Evolutionary conservation across 2,888 invertebrate genomes (phyloP).

Genomic region (Furcula furcula): DNA sequence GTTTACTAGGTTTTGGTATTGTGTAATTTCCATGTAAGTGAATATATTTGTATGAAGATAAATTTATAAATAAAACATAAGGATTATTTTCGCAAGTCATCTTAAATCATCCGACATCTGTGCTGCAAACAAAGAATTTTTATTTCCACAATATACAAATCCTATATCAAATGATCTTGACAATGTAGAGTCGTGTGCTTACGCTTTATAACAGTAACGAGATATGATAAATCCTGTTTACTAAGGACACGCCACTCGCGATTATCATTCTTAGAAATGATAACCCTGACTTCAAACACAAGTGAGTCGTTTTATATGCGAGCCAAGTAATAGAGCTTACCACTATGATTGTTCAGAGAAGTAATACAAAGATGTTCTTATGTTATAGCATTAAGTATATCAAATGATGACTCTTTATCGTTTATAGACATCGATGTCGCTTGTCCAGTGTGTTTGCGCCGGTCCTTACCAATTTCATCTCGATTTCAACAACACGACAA

Average conservation of each 20-base stretch:
- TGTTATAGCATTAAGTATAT: constrained; percentile 11
- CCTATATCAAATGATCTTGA: background rate
- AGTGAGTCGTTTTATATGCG: constrained; percentile 1
- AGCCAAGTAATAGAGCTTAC: constrained; percentile 4
- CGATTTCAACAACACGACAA: constrained; percentile 10
- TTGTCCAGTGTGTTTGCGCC: constrained; percentile 10
- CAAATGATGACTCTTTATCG: constrained; percentile 13
- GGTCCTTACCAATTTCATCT: constrained; percentile 19
- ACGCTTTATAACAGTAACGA: background rate
- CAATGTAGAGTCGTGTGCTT: background rate
- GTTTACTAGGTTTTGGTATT: too few species aligned
- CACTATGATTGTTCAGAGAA: constrained; percentile 13
- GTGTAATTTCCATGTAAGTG: too few species aligned
- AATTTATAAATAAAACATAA: too few species aligned
- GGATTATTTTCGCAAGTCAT: too few species aligned
- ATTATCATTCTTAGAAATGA: constrained; percentile 17
- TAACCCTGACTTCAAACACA: constrained; percentile 8
- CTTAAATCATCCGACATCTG: too few species aligned
- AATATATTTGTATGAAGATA: too few species aligned
- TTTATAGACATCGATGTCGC: constrained; percentile 8
- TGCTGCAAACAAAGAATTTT: too few species aligned
- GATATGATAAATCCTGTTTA: constrained; percentile 2
- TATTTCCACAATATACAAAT: background rate
- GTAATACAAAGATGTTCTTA: constrained; percentile 12
- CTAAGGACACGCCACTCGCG: constrained; percentile 5